Evolutionary conservation across 1,140 invertebrate genomes (phyloP).

Genomic region (Prorops nasuta): DNA sequence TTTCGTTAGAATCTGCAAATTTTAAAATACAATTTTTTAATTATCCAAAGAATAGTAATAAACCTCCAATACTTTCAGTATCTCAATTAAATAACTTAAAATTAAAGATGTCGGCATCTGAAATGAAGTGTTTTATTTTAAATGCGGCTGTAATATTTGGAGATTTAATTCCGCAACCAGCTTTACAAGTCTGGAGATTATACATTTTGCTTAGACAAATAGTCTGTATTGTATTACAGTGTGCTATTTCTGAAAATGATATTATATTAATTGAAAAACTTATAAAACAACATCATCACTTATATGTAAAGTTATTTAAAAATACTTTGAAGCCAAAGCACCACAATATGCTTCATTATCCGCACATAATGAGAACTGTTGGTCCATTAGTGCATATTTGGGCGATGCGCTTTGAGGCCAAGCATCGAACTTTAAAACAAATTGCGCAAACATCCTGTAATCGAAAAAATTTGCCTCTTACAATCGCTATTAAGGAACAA

Average conservation of each 20-base stretch:
- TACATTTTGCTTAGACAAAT: slow-evolving; percentile 11
- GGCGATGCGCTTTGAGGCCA: slow-evolving; percentile 11
- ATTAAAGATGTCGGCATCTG: slow-evolving; percentile 6
- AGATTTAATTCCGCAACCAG: slow-evolving; percentile 4
- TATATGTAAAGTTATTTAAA: slow-evolving; percentile 7
- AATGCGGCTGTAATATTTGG: slow-evolving; percentile 1
- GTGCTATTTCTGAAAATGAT: background rate
- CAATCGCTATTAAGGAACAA: background rate
- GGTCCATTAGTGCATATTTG: slow-evolving; percentile 10
- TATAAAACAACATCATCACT: slow-evolving; percentile 9
- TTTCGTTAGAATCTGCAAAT: slow-evolving; percentile 11
- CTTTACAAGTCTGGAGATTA: slow-evolving; percentile 3
- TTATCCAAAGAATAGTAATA: slow-evolving; percentile 3
- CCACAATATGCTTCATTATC: slow-evolving; percentile 14
- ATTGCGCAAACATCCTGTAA: background rate
- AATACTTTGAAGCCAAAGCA: slow-evolving; percentile 9
- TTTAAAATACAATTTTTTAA: slow-evolving; percentile 5
- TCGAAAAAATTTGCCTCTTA: background rate
- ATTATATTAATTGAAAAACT: background rate
- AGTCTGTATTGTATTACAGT: background rate
- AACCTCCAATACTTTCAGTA: slow-evolving; percentile 2
- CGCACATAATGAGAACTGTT: slow-evolving; percentile 2
- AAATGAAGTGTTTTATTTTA: slow-evolving; percentile 10
- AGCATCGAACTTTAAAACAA: slow-evolving; percentile 6
- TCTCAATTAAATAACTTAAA: slow-evolving; percentile 6